A percentile compares a stretch with the other conserved stretches of the same genome.
phyloP scores from a whole-genome alignment of 2,797 vertebrate genomes.

The Melopsittacus undulatus region DNA sequence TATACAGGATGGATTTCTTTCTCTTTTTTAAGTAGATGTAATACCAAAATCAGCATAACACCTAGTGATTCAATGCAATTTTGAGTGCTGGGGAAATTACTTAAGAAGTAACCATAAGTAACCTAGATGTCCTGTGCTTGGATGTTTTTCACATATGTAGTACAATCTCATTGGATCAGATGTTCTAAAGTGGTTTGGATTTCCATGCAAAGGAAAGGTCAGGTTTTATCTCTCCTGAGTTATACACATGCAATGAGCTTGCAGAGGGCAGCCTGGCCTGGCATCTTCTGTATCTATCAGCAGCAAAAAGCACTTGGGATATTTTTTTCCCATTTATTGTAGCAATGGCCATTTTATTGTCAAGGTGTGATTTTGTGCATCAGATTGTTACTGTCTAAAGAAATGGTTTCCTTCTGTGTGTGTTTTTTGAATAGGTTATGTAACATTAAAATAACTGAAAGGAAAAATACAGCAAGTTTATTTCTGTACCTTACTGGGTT shows the following conservation, averaged over 20 bases:
- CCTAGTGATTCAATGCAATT: neutral
- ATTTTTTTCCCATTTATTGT: neutral
- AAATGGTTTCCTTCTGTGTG: neutral
- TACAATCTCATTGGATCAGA: neutral
- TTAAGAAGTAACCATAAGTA: neutral
- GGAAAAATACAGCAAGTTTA: neutral
- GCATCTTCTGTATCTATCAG: neutral
- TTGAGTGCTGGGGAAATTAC: neutral
- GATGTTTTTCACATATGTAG: neutral
- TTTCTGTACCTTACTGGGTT: neutral
- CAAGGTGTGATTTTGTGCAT: neutral
- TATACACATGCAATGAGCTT: neutral
- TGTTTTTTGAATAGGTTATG: neutral
- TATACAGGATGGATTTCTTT: neutral
- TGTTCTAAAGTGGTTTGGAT: neutral
- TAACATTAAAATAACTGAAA: neutral
- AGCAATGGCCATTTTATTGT: neutral
- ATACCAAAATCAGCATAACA: neutral
- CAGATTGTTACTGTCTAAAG: neutral
- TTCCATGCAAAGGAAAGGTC: neutral
- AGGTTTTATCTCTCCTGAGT: neutral
- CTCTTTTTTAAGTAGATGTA: neutral
- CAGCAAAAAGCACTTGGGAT: neutral
- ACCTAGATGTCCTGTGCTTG: rapidly evolving
- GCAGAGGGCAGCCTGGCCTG: neutral